Evolutionary conservation across 2,888 invertebrate genomes (phyloP).

Genomic region (Ctenicera cuprea): DNA sequence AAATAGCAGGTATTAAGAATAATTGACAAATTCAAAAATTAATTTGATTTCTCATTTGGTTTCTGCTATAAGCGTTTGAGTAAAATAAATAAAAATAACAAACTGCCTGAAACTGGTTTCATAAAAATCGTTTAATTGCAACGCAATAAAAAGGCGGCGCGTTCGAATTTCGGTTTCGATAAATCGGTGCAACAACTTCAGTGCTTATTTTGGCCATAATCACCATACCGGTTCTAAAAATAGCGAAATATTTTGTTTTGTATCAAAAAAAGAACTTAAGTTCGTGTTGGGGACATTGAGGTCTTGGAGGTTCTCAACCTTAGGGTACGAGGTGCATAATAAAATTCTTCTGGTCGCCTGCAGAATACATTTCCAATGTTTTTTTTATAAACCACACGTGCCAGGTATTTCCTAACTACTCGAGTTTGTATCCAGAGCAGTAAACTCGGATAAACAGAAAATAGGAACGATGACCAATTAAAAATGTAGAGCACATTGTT

Average conservation of each 20-base stretch:
- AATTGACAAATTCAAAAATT: no score
- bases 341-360: slow-evolving; percentile 3
- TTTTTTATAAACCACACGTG: slow-evolving; percentile 19
- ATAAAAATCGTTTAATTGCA: slow-evolving; percentile 21
- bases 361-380: slow-evolving; percentile 5
- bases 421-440: neutral
- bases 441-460: slow-evolving; percentile 13
- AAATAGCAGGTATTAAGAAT: no score
- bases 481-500: slow-evolving; percentile 24
- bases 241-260: slow-evolving; percentile 30
- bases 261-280: slow-evolving; percentile 8
- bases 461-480: slow-evolving; percentile 17
- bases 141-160: neutral
- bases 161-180: slow-evolving; percentile 8
- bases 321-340: neutral
- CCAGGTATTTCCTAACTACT: neutral
- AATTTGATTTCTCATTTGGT: neutral
- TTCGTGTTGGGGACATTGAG: slow-evolving; percentile 19
- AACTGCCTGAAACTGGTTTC: neutral
- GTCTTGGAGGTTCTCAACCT: slow-evolving; percentile 20
- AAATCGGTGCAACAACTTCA: slow-evolving; percentile 9
- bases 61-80: neutral
- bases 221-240: slow-evolving; percentile 12
- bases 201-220: slow-evolving; percentile 16
- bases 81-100: neutral